Evolutionary conservation across 2,797 vertebrate genomes (phyloP), one percentile per base, ranked within the genome.

Genomic region (Monodelphis domestica): DNA sequence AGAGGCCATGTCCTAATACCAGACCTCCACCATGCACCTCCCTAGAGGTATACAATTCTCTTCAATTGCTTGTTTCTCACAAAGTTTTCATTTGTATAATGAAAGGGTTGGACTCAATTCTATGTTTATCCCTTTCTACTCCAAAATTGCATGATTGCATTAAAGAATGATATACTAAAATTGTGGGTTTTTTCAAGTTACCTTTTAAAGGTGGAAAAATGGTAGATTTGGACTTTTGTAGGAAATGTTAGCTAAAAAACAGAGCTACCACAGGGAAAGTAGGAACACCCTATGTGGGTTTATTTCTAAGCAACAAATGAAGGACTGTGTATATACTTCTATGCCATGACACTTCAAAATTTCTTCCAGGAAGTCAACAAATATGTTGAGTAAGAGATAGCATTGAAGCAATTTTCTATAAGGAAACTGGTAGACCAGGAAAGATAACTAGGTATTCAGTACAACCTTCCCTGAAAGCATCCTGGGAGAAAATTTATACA

Each of bases 301-400:
- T 55, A 50, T 92, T 95, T 45, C 70, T 26, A 84, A 94, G 88
- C 91, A 95, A 94, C 87, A 84, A 84, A 96, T 91, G 33, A 12
- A 90, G 87, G 59, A 54, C 54, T 59, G 10, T 87, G 38, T 63
- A 21, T 45, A 33, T 70, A n/a, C n/a, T 91, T 92, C 53, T 12
- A 53, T 57, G 54, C 90, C 53, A 0, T n/a, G 38, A 29, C 51
- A 45, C 92, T 93, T 95, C 94, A 78, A 87, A 90, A 94, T 88
- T 92, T 95, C 89, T 88, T 55, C 91, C 53, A 95, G 91, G 87
- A 93, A n/a, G 38, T 94, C 53, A n/a, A 53, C 56, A 91, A 70
- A 88, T 90, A 53, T 78, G 54, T 11, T 50, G 33, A 91, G 55
- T 54, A 91, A 70, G 53, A 91, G 54, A 78, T 51, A 38, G 30